phyloP scores from a whole-genome alignment of 2,797 vertebrate genomes.

The Ibycter americanus region DNA sequence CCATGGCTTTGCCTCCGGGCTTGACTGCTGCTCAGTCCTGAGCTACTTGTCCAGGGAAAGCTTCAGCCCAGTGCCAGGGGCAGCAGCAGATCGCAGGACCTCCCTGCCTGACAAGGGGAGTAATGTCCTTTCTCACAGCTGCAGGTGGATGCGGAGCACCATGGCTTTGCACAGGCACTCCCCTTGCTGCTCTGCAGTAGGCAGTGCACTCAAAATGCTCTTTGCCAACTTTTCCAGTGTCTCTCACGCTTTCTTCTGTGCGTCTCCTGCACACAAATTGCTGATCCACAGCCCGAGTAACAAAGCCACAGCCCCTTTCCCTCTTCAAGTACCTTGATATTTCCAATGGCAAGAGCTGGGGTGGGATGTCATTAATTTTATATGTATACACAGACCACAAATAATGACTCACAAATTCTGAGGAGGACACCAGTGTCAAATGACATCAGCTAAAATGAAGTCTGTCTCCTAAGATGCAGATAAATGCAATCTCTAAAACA shows the following conservation, averaged over 20 bases:
- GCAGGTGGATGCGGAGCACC: background rate
- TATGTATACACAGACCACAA: background rate
- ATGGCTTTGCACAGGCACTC: background rate
- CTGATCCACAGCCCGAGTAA: background rate
- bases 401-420: background rate
- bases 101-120: background rate
- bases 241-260: background rate
- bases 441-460: background rate
- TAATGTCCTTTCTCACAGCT: background rate
- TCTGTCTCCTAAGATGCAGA: background rate
- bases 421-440: background rate
- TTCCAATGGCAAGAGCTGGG: background rate
- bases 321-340: background rate
- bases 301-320: background rate
- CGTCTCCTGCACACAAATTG: background rate
- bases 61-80: background rate
- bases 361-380: background rate
- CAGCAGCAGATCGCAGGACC: background rate
- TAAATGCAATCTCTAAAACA: background rate
- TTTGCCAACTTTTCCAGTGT: background rate
- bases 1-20: background rate
- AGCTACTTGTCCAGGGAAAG: background rate
- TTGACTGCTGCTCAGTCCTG: background rate
- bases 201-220: background rate
- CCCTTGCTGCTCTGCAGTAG: background rate